A percentile compares a stretch with the other conserved stretches of the same genome.
Conservation (phyloP, 2,797 vertebrate genomes). For the Poecilia wingei region DNA sequence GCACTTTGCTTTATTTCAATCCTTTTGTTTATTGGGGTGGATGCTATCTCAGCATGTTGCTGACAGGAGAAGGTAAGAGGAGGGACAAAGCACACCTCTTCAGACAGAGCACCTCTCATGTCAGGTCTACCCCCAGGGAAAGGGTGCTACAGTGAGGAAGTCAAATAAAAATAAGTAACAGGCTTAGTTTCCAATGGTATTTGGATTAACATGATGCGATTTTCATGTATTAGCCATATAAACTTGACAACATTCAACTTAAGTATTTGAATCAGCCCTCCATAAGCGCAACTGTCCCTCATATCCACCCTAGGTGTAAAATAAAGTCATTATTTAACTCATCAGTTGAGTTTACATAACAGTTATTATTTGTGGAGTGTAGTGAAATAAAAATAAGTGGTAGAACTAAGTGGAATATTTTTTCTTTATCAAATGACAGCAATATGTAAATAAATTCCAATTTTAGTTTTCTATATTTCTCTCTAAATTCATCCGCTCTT, state of each 20-base stretch:
- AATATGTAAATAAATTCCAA: background rate
- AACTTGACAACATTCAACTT: background rate
- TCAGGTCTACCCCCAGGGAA: conserved; percentile 42
- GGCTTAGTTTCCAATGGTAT: background rate
- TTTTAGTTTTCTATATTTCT: background rate
- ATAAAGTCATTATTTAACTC: background rate
- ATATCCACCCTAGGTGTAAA: background rate
- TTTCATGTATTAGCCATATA: background rate
- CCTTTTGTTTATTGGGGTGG: conserved; percentile 63
- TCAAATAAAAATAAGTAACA: background rate
- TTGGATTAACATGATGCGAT: background rate
- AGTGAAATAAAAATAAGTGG: background rate
- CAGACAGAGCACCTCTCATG: conserved; percentile 47
- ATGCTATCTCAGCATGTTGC: conserved; percentile 70
- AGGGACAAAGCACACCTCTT: conserved; percentile 40
- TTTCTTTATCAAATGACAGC: background rate
- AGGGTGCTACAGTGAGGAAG: conserved; percentile 31
- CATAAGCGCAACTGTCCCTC: background rate
- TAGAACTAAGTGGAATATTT: background rate
- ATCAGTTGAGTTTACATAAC: background rate
- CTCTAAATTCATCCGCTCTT: background rate
- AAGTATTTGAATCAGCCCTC: background rate
- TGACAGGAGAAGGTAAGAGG: conserved; percentile 42
- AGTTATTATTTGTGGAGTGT: background rate
- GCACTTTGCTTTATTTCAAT: conserved; percentile 77